phyloP scores from a whole-genome alignment of 2,888 invertebrate species.

The Caenorhabditis zanzibari region DNA sequence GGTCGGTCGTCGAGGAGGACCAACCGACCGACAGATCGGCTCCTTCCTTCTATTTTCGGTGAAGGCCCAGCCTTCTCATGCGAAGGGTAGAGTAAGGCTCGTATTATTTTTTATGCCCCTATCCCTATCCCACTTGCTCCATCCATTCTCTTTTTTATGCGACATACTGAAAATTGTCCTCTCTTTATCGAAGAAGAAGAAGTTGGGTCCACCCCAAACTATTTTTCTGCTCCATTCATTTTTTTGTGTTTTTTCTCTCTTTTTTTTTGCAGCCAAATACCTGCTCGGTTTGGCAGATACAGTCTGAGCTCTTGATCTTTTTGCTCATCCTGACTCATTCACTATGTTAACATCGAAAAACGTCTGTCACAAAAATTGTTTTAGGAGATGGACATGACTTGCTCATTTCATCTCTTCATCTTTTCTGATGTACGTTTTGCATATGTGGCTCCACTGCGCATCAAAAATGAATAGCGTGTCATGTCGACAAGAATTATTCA shows the following conservation, averaged over 20 bases:
- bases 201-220: conserved; percentile 8
- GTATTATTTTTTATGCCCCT: conserved; percentile 46
- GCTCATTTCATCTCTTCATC: conserved; percentile 44
- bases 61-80: conserved; percentile 22
- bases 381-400: not conserved
- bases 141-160: conserved; percentile 47
- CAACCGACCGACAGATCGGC: conserved; percentile 43
- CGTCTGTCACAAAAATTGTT: conserved; percentile 4
- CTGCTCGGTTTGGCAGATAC: not conserved
- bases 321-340: not conserved
- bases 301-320: not conserved
- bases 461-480: conserved; percentile 50
- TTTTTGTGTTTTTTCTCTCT: not conserved
- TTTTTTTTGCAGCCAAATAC: not conserved
- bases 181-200: conserved; percentile 7
- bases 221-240: conserved; percentile 11
- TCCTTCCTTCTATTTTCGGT: conserved; percentile 48
- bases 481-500: conserved; percentile 41
- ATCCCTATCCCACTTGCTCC: conserved; percentile 7
- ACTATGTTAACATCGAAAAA: not conserved
- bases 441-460: conserved; percentile 28
- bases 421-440: conserved; percentile 27
- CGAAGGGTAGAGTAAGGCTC: conserved; percentile 22
- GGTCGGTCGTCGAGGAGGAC: conserved; percentile 1
- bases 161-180: conserved; percentile 46